These are phyloP conservation scores for Sylvia atricapilla DNA, from an alignment of 2,113 vertebrate genomes.

Conservation along the genomic window DNA sequence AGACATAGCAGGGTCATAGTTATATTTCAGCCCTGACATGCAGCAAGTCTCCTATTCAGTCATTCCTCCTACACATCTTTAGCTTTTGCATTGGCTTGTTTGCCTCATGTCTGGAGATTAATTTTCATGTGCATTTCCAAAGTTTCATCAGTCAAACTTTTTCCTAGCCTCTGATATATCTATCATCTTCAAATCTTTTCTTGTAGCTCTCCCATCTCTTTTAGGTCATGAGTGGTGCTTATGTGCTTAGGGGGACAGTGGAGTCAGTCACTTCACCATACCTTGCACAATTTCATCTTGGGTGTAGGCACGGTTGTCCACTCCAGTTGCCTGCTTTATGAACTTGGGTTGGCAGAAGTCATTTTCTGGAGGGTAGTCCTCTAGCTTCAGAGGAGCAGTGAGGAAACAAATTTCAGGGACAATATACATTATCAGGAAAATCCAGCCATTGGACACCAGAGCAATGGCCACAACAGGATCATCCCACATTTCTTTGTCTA, in stretches of 20 bases:
- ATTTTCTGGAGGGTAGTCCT: constrained; percentile 70
- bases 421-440: constrained; percentile 81
- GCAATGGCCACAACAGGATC: constrained; percentile 84
- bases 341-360: constrained; percentile 67
- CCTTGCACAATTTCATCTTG: constrained; percentile 73
- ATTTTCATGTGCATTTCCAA: background rate
- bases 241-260: background rate
- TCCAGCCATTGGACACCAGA: constrained; percentile 87
- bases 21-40: background rate
- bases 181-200: background rate
- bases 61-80: background rate
- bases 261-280: constrained; percentile 1
- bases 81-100: background rate
- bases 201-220: background rate
- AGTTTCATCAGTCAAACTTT: background rate
- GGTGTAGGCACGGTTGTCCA: constrained; percentile 74
- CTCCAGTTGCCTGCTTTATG: constrained; percentile 68
- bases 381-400: constrained; percentile 66
- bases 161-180: background rate
- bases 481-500: constrained; percentile 69
- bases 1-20: background rate
- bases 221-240: background rate
- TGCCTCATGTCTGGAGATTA: background rate
- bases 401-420: constrained; percentile 80
- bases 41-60: background rate